Evolutionary conservation across 2,797 vertebrate species (phyloP).

Genomic region (Chaetophractus vellerosus): DNA sequence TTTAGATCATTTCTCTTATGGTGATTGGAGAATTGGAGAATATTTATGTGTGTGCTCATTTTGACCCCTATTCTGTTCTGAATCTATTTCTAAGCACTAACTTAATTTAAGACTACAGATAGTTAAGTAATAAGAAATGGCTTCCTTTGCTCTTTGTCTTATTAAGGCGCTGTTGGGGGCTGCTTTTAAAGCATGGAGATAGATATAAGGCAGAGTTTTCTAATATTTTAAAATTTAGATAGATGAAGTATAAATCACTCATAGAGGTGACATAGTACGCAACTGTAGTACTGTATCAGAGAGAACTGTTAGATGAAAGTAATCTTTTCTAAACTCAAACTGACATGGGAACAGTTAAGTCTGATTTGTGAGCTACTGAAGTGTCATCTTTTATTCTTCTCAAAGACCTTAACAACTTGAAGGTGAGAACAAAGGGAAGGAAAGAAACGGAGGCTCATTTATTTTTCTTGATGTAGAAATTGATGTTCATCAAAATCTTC

Average conservation of each 20-base stretch:
- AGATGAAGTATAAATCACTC: conserved; percentile 80
- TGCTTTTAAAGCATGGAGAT: conserved; percentile 64
- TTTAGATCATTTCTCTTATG: conserved; percentile 60
- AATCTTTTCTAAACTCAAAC: conserved; percentile 82
- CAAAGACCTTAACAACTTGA: conserved; percentile 82
- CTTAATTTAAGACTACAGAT: conserved; percentile 56
- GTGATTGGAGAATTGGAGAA: conserved; percentile 32
- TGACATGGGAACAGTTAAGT: conserved; percentile 83
- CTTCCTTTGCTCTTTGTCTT: conserved; percentile 62
- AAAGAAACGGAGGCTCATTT: conserved; percentile 78
- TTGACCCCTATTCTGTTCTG: conserved; percentile 59
- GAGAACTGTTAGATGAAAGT: conserved; percentile 83
- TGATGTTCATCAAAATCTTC: conserved; percentile 81
- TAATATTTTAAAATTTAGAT: conserved; percentile 79
- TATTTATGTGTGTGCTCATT: conserved; percentile 3
- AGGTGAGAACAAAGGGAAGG: conserved; percentile 82
- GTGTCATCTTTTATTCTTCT: conserved; percentile 83
- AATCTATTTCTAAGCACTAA: conserved; percentile 53
- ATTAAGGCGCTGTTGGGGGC: conserved; percentile 18
- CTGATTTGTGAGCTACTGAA: conserved; percentile 83
- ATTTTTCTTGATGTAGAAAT: conserved; percentile 82
- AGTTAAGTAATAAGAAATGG: conserved; percentile 51
- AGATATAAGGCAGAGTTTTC: conserved; percentile 65
- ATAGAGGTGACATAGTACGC: conserved; percentile 77
- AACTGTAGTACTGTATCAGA: conserved; percentile 65